Evolutionary conservation across 2,113 vertebrate species (phyloP).

Genomic region (Alaudala cheleensis): DNA sequence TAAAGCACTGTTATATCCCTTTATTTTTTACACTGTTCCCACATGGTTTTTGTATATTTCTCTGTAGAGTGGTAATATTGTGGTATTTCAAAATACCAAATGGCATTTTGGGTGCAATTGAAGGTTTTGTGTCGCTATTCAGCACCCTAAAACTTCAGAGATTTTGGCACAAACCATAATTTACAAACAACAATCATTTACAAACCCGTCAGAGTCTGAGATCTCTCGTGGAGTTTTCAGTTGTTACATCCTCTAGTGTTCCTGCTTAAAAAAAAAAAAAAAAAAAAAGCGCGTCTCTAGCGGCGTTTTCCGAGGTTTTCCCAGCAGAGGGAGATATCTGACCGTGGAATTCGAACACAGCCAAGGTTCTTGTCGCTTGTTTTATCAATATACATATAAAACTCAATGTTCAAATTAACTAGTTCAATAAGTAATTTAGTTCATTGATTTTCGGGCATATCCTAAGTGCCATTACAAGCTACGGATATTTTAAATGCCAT

Average conservation of each 20-base stretch:
- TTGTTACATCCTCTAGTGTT: not conserved
- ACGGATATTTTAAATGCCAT: constrained; percentile 88
- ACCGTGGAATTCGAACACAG: constrained; percentile 25
- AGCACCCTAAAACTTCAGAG: not conserved
- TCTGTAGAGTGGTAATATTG: not conserved
- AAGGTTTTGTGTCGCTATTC: not conserved
- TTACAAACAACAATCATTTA: not conserved
- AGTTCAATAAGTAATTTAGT: constrained; percentile 89
- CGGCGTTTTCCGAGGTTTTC: not conserved
- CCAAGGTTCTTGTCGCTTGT: constrained; percentile 52
- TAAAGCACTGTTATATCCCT: not conserved
- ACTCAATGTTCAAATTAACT: constrained; percentile 86
- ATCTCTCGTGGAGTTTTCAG: not conserved
- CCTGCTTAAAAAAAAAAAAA: not conserved
- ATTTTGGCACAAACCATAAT: not conserved
- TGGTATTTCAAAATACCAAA: not conserved
- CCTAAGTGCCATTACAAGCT: constrained; percentile 87
- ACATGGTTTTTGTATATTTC: accelerated
- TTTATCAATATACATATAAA: constrained; percentile 85
- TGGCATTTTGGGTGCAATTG: not conserved
- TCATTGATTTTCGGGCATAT: constrained; percentile 85
- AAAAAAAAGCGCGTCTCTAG: not conserved
- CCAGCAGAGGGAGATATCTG: constrained; percentile 79
- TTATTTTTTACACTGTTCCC: not conserved
- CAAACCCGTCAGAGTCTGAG: not conserved